These are phyloP conservation scores for Lysandra bellargus DNA, from an alignment of 2,888 invertebrate species.

Conservation along the genomic window DNA sequence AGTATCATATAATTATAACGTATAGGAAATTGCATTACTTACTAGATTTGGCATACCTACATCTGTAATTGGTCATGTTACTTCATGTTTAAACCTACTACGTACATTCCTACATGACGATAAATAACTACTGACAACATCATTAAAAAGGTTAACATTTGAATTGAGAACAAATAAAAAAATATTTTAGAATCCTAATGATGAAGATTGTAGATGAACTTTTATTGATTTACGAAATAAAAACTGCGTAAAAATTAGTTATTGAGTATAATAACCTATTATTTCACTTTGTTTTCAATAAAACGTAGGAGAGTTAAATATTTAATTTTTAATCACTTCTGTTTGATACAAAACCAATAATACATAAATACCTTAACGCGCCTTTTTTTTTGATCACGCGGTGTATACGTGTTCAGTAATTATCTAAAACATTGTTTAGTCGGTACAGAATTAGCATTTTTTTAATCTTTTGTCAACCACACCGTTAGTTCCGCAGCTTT, in stretches of 20 bases:
- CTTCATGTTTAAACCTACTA: not conserved
- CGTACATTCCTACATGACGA: not conserved
- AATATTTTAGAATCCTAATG: no score
- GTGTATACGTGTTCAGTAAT: slow-evolving; percentile 47
- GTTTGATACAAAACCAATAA: not conserved
- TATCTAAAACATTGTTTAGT: slow-evolving; percentile 64
- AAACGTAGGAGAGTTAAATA: not conserved
- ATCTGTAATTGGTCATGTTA: not conserved
- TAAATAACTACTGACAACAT: not conserved
- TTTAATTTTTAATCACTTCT: not conserved
- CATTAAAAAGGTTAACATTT: no score
- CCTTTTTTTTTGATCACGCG: slow-evolving; percentile 41
- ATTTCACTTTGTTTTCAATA: not conserved
- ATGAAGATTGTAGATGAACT: no score
- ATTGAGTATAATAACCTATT: no score
- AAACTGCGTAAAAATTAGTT: no score
- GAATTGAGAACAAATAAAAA: no score
- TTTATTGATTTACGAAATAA: no score
- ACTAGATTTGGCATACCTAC: not conserved
- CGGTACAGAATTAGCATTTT: slow-evolving; percentile 64
- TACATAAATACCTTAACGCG: not conserved
- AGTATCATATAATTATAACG: not conserved
- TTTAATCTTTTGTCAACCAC: slow-evolving; percentile 43
- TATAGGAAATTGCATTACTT: not conserved
- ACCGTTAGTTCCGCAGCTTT: slow-evolving; percentile 31